These are phyloP conservation scores for Macrosoma leucophasiata DNA, from an alignment of 2,888 invertebrate genomes.

Conservation along the genomic window DNA sequence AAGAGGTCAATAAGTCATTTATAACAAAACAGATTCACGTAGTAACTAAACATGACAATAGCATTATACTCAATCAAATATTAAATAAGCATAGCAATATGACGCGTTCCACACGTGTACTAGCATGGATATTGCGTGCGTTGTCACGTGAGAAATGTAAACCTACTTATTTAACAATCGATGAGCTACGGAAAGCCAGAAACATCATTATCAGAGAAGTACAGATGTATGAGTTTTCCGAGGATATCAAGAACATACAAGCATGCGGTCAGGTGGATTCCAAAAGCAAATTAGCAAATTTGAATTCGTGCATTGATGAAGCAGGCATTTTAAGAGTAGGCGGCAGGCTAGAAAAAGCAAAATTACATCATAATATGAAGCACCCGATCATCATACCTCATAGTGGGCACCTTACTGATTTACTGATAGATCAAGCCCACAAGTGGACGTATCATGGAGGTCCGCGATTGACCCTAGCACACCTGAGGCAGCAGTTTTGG, in stretches of 20 bases:
- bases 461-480: slow-evolving; percentile 3
- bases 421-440: slow-evolving; percentile 8
- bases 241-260: neutral
- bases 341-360: slow-evolving; percentile 3
- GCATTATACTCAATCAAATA: slow-evolving; percentile 1
- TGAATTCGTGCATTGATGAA: slow-evolving; percentile 3
- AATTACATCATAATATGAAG: neutral
- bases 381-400: slow-evolving; percentile 5
- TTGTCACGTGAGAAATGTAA: too few relatives aligned
- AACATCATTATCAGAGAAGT: neutral
- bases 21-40: too few relatives aligned
- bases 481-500: neutral
- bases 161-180: neutral
- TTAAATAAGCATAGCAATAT: neutral
- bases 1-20: neutral
- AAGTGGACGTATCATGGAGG: slow-evolving; percentile 3
- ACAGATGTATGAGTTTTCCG: slow-evolving; percentile 1
- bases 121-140: neutral
- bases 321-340: slow-evolving; percentile 5
- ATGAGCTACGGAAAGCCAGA: slow-evolving; percentile 1
- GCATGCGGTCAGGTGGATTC: neutral
- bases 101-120: neutral
- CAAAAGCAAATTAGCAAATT: slow-evolving; percentile 2
- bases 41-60: too few relatives aligned
- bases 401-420: slow-evolving; percentile 1